Percentiles rank a stretch among this genome's conserved stretches.
Conservation (phyloP, 2,113 vertebrate genomes). For the Gorsachius goisagi region DNA sequence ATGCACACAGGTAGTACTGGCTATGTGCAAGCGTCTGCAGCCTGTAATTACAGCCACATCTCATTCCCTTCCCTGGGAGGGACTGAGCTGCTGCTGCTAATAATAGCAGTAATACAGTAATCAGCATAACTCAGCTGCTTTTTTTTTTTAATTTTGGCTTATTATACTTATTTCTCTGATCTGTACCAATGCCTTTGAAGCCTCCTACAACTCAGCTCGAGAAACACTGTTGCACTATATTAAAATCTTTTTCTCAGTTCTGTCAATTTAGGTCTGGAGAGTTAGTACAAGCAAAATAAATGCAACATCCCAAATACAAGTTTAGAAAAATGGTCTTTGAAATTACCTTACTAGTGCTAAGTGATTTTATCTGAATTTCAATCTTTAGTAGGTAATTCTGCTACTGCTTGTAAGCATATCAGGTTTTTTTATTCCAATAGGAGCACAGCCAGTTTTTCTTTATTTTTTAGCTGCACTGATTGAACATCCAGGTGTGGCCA, state of each 20-base stretch:
- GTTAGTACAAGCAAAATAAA: neutral
- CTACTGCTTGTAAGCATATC: neutral
- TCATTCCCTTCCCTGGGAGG: neutral
- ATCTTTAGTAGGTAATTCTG: neutral
- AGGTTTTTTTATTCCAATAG: neutral
- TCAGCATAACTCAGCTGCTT: neutral
- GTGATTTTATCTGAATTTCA: neutral
- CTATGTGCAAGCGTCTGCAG: neutral
- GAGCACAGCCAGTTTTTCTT: neutral
- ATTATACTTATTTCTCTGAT: neutral
- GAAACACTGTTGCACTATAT: neutral
- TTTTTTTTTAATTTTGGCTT: neutral
- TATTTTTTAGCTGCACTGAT: neutral
- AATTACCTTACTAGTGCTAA: neutral
- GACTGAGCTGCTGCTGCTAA: neutral
- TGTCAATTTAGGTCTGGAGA: neutral
- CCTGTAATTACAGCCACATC: neutral
- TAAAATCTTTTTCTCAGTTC: neutral
- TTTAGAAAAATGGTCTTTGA: neutral
- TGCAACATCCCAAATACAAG: neutral
- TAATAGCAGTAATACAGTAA: neutral
- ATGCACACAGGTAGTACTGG: neutral
- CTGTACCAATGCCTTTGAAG: neutral
- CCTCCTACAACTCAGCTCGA: neutral
- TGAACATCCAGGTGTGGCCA: neutral